Percentiles rank a stretch among this genome's conserved stretches.
phyloP scores from a whole-genome alignment of 1,140 invertebrate species.

The Polypedilum pembai region DNA sequence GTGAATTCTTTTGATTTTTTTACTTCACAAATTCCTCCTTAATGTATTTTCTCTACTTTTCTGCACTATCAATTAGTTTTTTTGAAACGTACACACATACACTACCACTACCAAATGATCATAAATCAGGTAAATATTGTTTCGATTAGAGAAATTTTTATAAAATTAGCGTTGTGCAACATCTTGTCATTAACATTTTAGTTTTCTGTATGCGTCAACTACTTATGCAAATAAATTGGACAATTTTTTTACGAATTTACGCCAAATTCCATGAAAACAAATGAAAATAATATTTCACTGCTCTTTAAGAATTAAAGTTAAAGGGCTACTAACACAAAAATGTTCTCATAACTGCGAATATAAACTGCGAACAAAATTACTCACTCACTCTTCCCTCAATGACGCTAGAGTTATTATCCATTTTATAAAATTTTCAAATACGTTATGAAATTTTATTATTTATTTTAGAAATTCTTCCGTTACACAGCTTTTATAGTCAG shows the following conservation, averaged over 20 bases:
- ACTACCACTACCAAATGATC: slow-evolving; percentile 18
- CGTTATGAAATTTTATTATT: not conserved
- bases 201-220: not conserved
- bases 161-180: not conserved
- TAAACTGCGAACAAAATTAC: not conserved
- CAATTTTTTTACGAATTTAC: not conserved
- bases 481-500: too few relatives aligned
- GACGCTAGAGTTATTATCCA: not conserved
- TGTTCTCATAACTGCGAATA: not conserved
- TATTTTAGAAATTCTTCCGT: too few relatives aligned
- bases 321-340: not conserved
- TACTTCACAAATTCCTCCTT: not conserved
- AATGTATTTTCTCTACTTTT: not conserved
- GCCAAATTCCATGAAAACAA: slow-evolving; percentile 6
- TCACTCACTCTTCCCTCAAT: not conserved
- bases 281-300: slow-evolving; percentile 3
- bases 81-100: slow-evolving; percentile 27
- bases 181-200: not conserved
- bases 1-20: not conserved
- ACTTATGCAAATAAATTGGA: not conserved
- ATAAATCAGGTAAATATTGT: slow-evolving; percentile 24
- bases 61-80: slow-evolving; percentile 13
- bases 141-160: not conserved
- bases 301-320: not conserved
- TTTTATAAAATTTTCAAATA: not conserved